Base-by-base conservation (phyloP, 1,140 invertebrate genomes). In the Physella acuta region DNA sequence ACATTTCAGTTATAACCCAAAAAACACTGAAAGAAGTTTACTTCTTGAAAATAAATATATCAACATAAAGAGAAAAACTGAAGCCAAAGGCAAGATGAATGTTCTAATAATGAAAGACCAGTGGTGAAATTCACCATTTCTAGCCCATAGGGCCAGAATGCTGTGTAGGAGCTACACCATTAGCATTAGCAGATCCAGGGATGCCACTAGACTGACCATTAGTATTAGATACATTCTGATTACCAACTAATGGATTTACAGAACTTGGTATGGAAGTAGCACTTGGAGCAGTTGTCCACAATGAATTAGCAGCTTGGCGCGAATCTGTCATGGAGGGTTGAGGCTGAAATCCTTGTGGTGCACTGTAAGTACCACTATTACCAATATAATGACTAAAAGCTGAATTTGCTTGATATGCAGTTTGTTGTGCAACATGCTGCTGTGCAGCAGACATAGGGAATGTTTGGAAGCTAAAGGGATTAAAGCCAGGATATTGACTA, bases 81-180 rank as follows among this genome's bases (percentile, higher is more conserved):
- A 51, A 64, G 62, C 62, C 62, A 67, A 67, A 67, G 64, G 64
- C 64, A 67, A 56, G 52, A 67, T 37, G 64, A 67, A 67, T 67
- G 51, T 67, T 56, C 31, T 37, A 11, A 39, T 31, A 55, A 67
- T 67, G 64, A 67, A 67, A 67, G 64, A 67, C 64, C 56, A 37
- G 51, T n/a, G 33, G 52, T 67, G 52, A 37, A 55, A 36, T 5
- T 67, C 31, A 67, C n/a, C 52, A 56, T n/a, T 36, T 36, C 36
- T 24, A 67, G 3, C 31, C 51, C 26, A 20, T 11, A 11, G 20
- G 20, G 8, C 39, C 39, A 44, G 39, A 44, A 8, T 44, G 39
- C 8, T 44, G 39, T 44, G 39, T 8, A 11, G 39, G 8, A 44
- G 39, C 39, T 44, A 20, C 20, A 44, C 20, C n/a, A n/a, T n/a